phyloP scores from a whole-genome alignment of 2,888 invertebrate genomes.

The Carterocephalus palaemon region DNA sequence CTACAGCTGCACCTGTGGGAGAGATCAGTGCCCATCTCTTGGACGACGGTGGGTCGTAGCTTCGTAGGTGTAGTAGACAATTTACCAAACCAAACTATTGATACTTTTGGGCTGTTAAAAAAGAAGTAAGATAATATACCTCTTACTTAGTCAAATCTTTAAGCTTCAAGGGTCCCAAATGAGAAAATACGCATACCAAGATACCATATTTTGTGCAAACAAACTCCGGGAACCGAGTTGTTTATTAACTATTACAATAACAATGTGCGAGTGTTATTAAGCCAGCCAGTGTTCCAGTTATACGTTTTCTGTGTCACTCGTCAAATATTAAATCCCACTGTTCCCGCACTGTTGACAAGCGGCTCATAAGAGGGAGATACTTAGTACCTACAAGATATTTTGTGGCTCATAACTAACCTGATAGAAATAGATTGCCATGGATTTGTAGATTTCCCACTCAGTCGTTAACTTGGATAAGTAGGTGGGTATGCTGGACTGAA shows the following conservation, averaged over 20 bases:
- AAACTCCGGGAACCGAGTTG: too few relatives aligned
- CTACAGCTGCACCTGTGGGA: too few relatives aligned
- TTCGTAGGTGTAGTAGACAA: too few relatives aligned
- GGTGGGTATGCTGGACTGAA: not conserved
- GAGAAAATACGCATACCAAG: too few relatives aligned
- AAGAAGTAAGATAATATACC: too few relatives aligned
- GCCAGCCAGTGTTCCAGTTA: constrained; percentile 40
- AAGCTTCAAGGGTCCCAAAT: too few relatives aligned
- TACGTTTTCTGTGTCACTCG: constrained; percentile 38
- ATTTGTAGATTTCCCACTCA: not conserved
- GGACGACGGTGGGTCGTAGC: too few relatives aligned
- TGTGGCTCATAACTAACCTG: not conserved
- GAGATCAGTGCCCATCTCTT: too few relatives aligned
- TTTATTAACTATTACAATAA: constrained; percentile 5
- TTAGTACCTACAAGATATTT: not conserved
- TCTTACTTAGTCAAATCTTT: too few relatives aligned
- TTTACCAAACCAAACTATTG: too few relatives aligned
- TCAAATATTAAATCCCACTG: constrained; percentile 22
- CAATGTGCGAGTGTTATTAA: constrained; percentile 25
- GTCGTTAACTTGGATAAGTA: not conserved
- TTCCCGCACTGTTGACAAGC: constrained; percentile 14
- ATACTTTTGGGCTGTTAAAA: too few relatives aligned
- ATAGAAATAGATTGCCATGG: constrained; percentile 1
- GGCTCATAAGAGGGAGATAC: constrained; percentile 2
- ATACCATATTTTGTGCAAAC: too few relatives aligned